phyloP scores from a whole-genome alignment of 2,888 invertebrate genomes.

The Suillia variegata region DNA sequence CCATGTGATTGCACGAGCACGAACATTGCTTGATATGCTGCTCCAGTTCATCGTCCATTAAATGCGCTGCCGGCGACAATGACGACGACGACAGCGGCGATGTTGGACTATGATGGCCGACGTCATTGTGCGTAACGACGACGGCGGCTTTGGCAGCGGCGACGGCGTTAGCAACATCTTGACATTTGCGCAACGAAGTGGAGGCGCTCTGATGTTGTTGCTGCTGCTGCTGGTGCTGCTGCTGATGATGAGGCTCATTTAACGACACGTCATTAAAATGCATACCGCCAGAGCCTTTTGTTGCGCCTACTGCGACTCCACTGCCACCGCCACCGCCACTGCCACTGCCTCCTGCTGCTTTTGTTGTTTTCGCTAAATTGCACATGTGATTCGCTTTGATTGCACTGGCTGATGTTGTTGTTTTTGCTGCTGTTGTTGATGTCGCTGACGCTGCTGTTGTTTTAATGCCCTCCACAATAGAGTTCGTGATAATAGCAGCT shows the following conservation, averaged over 20 bases:
- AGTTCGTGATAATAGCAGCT: slow-evolving; percentile 20
- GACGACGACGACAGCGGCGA: slow-evolving; percentile 24
- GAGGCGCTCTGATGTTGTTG: slow-evolving; percentile 26
- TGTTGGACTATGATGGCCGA: slow-evolving; percentile 15
- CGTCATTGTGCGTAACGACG: slow-evolving; percentile 33
- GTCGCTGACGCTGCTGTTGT: slow-evolving; percentile 24
- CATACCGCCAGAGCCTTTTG: slow-evolving; percentile 11
- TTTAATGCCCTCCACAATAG: slow-evolving; percentile 18
- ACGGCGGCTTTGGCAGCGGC: background rate
- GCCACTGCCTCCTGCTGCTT: slow-evolving; percentile 7
- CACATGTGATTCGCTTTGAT: slow-evolving; percentile 35
- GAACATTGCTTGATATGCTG: slow-evolving; percentile 88
- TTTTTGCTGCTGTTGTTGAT: slow-evolving; percentile 22
- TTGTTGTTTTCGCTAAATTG: slow-evolving; percentile 23
- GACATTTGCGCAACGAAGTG: slow-evolving; percentile 2
- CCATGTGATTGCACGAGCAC: slow-evolving; percentile 92
- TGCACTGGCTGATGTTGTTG: slow-evolving; percentile 20
- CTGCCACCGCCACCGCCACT: background rate
- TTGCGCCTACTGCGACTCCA: background rate
- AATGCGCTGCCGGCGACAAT: slow-evolving; percentile 29
- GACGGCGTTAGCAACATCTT: slow-evolving; percentile 10
- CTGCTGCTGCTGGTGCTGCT: slow-evolving; percentile 23
- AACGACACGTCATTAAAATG: slow-evolving; percentile 30
- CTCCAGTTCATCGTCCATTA: slow-evolving; percentile 80
- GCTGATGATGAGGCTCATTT: slow-evolving; percentile 33